phyloP scores from a whole-genome alignment of 2,113 vertebrate species.

The Fulmarus glacialis region DNA sequence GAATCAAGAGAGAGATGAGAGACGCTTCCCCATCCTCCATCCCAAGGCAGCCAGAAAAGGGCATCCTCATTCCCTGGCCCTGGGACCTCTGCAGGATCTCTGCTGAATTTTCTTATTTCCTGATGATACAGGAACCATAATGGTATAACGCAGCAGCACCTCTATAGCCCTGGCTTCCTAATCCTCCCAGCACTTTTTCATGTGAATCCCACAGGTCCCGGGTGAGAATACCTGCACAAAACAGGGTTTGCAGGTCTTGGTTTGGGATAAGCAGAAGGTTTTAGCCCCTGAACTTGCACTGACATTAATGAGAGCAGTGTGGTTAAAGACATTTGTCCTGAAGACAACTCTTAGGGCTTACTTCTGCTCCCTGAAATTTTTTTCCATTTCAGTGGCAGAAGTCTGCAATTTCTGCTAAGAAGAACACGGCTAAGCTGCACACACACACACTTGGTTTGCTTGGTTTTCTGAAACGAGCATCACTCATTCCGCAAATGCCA shows the following conservation, averaged over 20 bases:
- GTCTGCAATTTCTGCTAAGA: neutral
- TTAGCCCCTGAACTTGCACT: neutral
- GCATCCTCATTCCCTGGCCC: neutral
- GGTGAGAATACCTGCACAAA: neutral
- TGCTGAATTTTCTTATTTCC: neutral
- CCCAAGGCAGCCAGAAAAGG: neutral
- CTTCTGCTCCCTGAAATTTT: neutral
- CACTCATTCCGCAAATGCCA: slow-evolving; percentile 49
- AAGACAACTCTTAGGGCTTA: neutral
- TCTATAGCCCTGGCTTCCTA: neutral
- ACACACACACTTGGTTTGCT: neutral
- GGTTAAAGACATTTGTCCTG: neutral
- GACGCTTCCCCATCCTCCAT: neutral
- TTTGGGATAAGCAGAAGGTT: neutral
- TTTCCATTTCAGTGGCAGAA: neutral
- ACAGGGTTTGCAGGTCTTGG: neutral
- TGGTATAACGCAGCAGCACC: accelerated
- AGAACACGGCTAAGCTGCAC: neutral
- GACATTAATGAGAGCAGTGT: neutral
- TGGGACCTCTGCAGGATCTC: accelerated
- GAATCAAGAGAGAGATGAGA: neutral
- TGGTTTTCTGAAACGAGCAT: neutral
- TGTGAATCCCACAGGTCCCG: accelerated
- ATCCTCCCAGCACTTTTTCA: neutral
- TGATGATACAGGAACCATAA: neutral